Base-by-base conservation (phyloP, 2,797 vertebrate genomes). In the Oreochromis grahami region DNA sequence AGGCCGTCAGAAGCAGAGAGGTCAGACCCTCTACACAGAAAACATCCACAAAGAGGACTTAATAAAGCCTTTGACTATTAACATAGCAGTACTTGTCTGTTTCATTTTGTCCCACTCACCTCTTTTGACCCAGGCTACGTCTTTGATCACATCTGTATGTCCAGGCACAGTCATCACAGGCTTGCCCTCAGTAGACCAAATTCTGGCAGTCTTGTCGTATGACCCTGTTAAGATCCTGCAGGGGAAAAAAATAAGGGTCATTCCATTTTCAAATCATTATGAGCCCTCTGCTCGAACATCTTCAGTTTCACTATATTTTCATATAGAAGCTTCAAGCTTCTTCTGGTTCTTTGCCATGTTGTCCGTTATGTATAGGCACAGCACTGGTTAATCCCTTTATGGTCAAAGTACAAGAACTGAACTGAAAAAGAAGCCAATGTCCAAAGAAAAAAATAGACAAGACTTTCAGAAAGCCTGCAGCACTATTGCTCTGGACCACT, bases 151-250 rank as follows among this genome's bases (percentile, higher is more conserved):
- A 6, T 99, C 98, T 8, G 96, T 96, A 89, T 99, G 99, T 84
- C 98, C 99, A 2, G 96, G 97, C 90, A 98, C 83, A 1, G 97
- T 98, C 93, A 96, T 95, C 88, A 98, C 92, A 0, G 97, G 94
- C 90, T 98, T 99, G 51, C 98, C 99, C 93, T 99, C 98, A 76
- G 95, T 91, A 14, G 98, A 98, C 98, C 98, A 99, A 90, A 99
- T 98, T 83, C 96, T 96, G 82, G 98, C 97, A 1, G 98, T 98
- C 89, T 99, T 99, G 93, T 99, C 98, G 0, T 99, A 99, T 26
- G 97, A 99, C 60, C 99, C 98, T 2, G 98, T 98, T 53, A 99
- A 95, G 85, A 99, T 99, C 98, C 99, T 99, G 89, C 4, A 32
- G 45, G 24, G 68, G 6, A 53, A 32, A 21, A 21, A 15, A 68